A percentile compares a stretch with the other conserved stretches of the same genome.
Evolutionary conservation across 2,113 vertebrate species (phyloP).

Genomic region (Bolborhynchus lineola): DNA sequence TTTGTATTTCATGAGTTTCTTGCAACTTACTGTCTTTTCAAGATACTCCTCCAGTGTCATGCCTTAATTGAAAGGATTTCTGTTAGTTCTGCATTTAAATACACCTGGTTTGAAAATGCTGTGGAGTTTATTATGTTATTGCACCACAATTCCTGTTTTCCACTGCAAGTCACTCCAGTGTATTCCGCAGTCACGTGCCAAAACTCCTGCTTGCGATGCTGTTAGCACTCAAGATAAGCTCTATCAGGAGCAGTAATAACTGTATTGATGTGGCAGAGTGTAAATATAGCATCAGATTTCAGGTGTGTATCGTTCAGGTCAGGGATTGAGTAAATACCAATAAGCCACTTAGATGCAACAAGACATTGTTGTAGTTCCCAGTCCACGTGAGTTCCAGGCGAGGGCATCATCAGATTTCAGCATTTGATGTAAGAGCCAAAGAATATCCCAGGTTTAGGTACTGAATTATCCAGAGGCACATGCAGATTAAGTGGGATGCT

Average conservation of each 20-base stretch:
- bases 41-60: accelerated
- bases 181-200: neutral
- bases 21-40: neutral
- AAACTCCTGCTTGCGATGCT: neutral
- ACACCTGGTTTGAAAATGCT: neutral
- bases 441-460: neutral
- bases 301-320: accelerated
- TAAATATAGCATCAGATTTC: neutral
- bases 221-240: neutral
- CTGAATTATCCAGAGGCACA: accelerated
- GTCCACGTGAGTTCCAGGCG: neutral
- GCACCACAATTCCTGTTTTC: neutral
- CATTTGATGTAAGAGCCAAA: neutral
- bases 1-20: neutral
- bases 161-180: neutral
- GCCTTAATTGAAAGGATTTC: neutral
- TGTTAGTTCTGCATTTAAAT: neutral
- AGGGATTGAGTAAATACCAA: neutral
- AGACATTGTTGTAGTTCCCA: neutral
- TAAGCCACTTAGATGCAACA: neutral
- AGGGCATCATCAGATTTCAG: neutral
- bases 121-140: neutral
- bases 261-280: neutral
- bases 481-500: neutral
- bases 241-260: neutral